phyloP scores from a whole-genome alignment of 1,140 invertebrate genomes.

The Scaptomyza graminum region DNA sequence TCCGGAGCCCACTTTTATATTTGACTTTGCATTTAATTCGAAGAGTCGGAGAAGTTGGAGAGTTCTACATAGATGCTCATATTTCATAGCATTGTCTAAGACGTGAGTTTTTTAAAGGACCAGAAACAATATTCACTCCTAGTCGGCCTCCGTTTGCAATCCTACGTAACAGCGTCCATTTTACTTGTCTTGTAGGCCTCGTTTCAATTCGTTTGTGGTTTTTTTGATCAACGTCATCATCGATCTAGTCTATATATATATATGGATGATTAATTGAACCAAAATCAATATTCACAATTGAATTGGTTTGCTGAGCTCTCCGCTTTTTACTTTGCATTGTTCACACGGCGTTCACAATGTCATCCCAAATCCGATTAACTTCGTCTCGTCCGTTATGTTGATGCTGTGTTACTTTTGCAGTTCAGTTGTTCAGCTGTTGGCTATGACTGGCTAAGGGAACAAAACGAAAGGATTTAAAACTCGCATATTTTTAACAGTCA shows the following conservation, averaged over 20 bases:
- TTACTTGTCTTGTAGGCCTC: slow-evolving; percentile 33
- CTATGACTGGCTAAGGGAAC: slow-evolving; percentile 15
- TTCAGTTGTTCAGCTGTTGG: slow-evolving; percentile 11
- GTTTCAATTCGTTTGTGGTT: slow-evolving; percentile 49
- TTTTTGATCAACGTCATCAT: slow-evolving; percentile 58
- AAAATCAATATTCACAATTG: slow-evolving; percentile 72
- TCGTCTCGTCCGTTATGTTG: slow-evolving; percentile 7
- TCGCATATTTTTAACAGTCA: slow-evolving; percentile 37
- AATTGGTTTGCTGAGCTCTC: slow-evolving; percentile 38
- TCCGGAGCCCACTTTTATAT: slow-evolving; percentile 16
- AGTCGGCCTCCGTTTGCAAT: too few species aligned
- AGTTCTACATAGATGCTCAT: slow-evolving; percentile 1
- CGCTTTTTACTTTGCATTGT: slow-evolving; percentile 34
- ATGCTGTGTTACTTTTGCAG: slow-evolving; percentile 15
- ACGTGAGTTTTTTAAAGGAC: background rate
- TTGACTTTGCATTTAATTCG: slow-evolving; percentile 12
- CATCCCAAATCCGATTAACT: slow-evolving; percentile 53
- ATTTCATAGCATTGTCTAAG: slow-evolving; percentile 12
- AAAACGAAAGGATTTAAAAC: slow-evolving; percentile 49
- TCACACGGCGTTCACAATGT: slow-evolving; percentile 41
- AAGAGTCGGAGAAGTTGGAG: background rate
- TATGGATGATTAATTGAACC: slow-evolving; percentile 64
- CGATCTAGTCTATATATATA: slow-evolving; percentile 40
- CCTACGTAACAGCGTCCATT: slow-evolving; percentile 18
- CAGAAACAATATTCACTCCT: background rate